These are phyloP conservation scores for Xestia rhomboidea DNA, from an alignment of 2,888 invertebrate genomes.

Conservation along the genomic window DNA sequence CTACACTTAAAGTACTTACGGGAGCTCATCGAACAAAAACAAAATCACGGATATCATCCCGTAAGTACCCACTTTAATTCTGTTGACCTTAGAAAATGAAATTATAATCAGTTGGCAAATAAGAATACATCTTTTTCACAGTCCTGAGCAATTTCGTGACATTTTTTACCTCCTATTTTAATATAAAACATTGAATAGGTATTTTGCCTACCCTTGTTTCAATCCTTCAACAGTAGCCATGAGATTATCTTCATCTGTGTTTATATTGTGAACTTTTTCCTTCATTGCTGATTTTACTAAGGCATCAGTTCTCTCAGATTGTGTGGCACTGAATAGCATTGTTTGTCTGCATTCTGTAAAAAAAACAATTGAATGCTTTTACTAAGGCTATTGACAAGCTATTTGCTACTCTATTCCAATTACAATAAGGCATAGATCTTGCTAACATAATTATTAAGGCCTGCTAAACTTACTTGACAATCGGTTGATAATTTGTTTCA, in stretches of 20 bases:
- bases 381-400: neutral
- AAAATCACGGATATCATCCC: too few relatives aligned
- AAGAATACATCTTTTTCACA: neutral
- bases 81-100: neutral
- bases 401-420: neutral
- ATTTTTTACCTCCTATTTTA: neutral
- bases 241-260: slow-evolving; percentile 96
- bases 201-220: slow-evolving; percentile 92
- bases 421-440: neutral
- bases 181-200: neutral
- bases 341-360: slow-evolving; percentile 96
- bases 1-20: too few relatives aligned
- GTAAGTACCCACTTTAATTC: too few relatives aligned
- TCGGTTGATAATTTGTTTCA: slow-evolving; percentile 97
- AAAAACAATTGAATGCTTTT: neutral
- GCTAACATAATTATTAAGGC: neutral
- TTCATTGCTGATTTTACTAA: slow-evolving; percentile 96
- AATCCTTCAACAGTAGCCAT: slow-evolving; percentile 95
- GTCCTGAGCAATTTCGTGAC: neutral
- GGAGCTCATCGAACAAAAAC: too few relatives aligned
- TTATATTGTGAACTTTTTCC: slow-evolving; percentile 96
- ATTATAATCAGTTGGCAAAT: neutral
- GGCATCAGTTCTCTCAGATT: slow-evolving; percentile 97
- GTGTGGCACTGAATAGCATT: slow-evolving; percentile 99
- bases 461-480: slow-evolving; percentile 94